A percentile compares a stretch with the other conserved stretches of the same genome.
Evolutionary conservation across 2,113 vertebrate genomes (phyloP).

Genomic region (Leptobrachium leishanense): DNA sequence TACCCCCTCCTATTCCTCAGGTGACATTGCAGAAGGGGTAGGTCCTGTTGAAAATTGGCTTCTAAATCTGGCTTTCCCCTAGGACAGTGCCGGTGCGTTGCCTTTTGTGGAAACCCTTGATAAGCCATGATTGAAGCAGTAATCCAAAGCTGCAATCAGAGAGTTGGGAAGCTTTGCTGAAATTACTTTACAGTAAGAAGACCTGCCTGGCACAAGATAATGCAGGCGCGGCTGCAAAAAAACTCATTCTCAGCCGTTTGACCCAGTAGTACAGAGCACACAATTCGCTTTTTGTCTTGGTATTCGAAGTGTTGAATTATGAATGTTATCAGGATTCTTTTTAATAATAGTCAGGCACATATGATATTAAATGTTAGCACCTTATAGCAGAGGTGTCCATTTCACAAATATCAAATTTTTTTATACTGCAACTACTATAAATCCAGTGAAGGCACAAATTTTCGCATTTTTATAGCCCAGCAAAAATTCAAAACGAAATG

Average conservation of each 20-base stretch:
- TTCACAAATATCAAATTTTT: too few species aligned
- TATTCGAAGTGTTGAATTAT: neutral
- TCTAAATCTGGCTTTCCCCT: constrained; percentile 39
- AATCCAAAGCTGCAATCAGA: constrained; percentile 46
- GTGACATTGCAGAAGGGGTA: constrained; percentile 28
- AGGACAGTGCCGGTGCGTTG: constrained; percentile 29
- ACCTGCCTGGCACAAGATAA: constrained; percentile 45
- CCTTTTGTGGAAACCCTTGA: constrained; percentile 44
- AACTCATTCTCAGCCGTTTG: constrained; percentile 24
- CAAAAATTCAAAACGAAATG: too few species aligned
- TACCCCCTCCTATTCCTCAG: constrained; percentile 27
- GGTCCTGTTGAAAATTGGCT: constrained; percentile 38
- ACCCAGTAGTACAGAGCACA: constrained; percentile 32
- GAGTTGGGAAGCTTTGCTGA: constrained; percentile 39
- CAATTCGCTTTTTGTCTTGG: constrained; percentile 19
- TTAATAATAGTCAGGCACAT: too few species aligned
- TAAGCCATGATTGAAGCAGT: constrained; percentile 49
- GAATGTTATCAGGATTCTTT: neutral
- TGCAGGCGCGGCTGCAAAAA: constrained; percentile 25
- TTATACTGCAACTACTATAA: too few species aligned
- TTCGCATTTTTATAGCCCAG: too few species aligned
- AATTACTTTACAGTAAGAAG: constrained; percentile 48
- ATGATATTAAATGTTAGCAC: too few species aligned
- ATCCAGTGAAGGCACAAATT: too few species aligned
- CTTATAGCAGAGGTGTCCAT: too few species aligned